These are phyloP conservation scores for Pseudopleuronectes americanus DNA, from an alignment of 2,797 vertebrate species.

Conservation along the genomic window DNA sequence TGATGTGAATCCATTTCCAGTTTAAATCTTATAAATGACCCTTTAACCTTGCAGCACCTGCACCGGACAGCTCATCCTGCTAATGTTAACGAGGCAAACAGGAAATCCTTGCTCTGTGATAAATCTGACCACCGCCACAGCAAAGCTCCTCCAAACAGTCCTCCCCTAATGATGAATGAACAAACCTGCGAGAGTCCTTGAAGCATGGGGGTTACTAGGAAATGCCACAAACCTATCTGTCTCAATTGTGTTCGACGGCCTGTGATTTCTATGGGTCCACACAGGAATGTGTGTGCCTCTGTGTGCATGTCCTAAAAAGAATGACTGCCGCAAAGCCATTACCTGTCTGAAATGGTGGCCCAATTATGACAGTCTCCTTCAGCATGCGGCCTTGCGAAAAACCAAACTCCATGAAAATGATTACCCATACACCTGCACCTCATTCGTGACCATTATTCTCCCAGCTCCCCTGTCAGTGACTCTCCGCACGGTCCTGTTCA, in stretches of 20 bases:
- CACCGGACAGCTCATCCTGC: slow-evolving; percentile 39
- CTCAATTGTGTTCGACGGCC: slow-evolving; percentile 71
- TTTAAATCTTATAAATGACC: slow-evolving; percentile 43
- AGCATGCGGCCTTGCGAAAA: slow-evolving; percentile 73
- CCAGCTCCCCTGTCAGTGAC: slow-evolving; percentile 9
- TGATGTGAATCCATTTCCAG: too few species aligned
- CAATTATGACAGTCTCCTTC: slow-evolving; percentile 78
- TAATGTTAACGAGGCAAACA: slow-evolving; percentile 56
- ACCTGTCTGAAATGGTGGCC: slow-evolving; percentile 74
- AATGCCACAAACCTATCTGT: slow-evolving; percentile 70
- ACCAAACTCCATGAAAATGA: slow-evolving; percentile 79
- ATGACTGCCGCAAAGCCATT: slow-evolving; percentile 65
- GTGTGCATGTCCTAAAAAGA: slow-evolving; percentile 58
- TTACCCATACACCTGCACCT: slow-evolving; percentile 77
- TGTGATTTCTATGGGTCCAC: slow-evolving; percentile 63
- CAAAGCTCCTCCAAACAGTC: slow-evolving; percentile 51
- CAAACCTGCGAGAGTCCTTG: slow-evolving; percentile 65
- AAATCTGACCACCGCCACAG: slow-evolving; percentile 51
- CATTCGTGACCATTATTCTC: slow-evolving; percentile 64
- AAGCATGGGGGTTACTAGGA: slow-evolving; percentile 68
- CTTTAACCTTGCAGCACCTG: slow-evolving; percentile 51
- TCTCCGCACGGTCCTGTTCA: slow-evolving; percentile 24
- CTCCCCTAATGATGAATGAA: slow-evolving; percentile 66
- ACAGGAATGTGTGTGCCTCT: slow-evolving; percentile 54
- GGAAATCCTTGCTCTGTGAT: slow-evolving; percentile 41